Evolutionary conservation across 1,140 invertebrate genomes (phyloP).

Genomic region (Euwallacea similis): DNA sequence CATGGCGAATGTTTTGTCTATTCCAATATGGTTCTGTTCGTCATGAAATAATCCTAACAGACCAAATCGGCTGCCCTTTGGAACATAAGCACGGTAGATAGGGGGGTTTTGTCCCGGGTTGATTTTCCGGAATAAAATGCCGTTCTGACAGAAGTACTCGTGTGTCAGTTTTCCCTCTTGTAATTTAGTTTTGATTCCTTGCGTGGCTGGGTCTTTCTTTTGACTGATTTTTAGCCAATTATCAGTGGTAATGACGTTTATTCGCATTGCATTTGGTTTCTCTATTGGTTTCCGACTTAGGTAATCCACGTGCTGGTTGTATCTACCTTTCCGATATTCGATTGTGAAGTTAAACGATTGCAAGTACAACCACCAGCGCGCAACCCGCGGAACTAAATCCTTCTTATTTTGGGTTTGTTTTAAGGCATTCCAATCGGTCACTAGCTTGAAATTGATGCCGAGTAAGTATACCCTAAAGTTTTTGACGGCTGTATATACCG

Average conservation of each 20-base stretch:
- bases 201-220: conserved; percentile 22
- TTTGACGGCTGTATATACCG: conserved; percentile 44
- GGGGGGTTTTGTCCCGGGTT: conserved; percentile 4
- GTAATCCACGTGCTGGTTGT: conserved; percentile 50
- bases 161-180: not conserved
- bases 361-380: conserved; percentile 49
- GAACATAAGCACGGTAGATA: conserved; percentile 9
- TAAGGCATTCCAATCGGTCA: conserved; percentile 37
- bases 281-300: conserved; percentile 45
- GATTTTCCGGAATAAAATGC: conserved; percentile 16
- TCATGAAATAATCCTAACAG: conserved; percentile 23
- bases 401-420: conserved; percentile 45
- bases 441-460: too few species aligned
- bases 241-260: conserved; percentile 15
- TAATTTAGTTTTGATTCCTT: conserved; percentile 23
- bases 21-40: conserved; percentile 21
- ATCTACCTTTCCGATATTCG: conserved; percentile 47
- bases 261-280: not conserved
- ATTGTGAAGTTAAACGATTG: conserved; percentile 49
- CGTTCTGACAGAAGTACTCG: conserved; percentile 24
- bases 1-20: conserved; percentile 18
- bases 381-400: conserved; percentile 47
- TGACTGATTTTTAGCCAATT: conserved; percentile 30
- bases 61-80: conserved; percentile 16
- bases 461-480: conserved; percentile 50